Evolutionary conservation across 1,140 invertebrate genomes (phyloP).

Genomic region (Drosophila murphyi): DNA sequence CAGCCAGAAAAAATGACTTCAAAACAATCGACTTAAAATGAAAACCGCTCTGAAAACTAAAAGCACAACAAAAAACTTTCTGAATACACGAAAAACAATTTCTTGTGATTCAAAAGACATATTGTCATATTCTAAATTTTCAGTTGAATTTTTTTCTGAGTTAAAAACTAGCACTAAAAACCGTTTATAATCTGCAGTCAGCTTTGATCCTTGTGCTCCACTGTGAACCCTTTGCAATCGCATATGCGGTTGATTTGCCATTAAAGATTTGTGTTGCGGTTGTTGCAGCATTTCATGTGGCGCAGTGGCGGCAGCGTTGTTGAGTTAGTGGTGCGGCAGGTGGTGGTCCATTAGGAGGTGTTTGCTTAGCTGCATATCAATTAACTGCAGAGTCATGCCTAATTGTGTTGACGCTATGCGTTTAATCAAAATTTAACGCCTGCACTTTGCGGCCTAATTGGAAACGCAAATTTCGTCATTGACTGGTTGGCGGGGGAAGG

Average conservation of each 20-base stretch:
- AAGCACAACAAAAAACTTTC: too few relatives aligned
- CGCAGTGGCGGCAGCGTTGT: not conserved
- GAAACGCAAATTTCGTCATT: conserved; percentile 66
- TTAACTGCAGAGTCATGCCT: conserved; percentile 69
- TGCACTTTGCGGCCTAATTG: conserved; percentile 64
- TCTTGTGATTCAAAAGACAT: too few relatives aligned
- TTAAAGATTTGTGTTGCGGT: conserved; percentile 79
- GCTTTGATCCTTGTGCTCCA: conserved; percentile 5
- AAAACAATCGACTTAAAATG: too few relatives aligned
- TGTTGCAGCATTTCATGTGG: conserved; percentile 52
- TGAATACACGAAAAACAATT: too few relatives aligned
- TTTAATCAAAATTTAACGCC: conserved; percentile 74
- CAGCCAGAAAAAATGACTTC: too few relatives aligned
- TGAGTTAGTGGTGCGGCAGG: not conserved
- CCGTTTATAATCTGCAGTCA: too few relatives aligned
- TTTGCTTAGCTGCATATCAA: conserved; percentile 69
- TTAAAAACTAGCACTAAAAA: too few relatives aligned
- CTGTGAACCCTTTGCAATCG: conserved; percentile 44
- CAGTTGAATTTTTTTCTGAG: too few relatives aligned
- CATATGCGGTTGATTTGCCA: conserved; percentile 65
- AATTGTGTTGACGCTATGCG: conserved; percentile 75
- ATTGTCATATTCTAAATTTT: too few relatives aligned
- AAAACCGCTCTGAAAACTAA: too few relatives aligned
- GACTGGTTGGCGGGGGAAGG: not conserved
- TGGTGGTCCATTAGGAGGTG: conserved; percentile 38